Evolutionary conservation across 2,797 vertebrate species (phyloP), one percentile per base, ranked within the genome.

Genomic region (Spondyliosoma cantharus): DNA sequence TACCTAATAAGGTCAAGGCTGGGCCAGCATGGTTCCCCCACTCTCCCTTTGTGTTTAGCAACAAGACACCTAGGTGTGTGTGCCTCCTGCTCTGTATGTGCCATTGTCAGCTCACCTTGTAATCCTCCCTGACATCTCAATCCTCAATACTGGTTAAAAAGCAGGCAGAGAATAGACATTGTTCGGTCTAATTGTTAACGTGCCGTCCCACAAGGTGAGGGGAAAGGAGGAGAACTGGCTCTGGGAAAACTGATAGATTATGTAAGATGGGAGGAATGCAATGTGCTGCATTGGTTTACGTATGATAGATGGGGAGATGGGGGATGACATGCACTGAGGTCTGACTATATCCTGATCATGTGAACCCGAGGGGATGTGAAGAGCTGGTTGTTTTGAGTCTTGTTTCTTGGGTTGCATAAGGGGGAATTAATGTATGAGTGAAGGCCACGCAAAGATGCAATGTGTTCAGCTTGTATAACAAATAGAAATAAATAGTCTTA

Each of bases 51-150:
- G 74, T 83, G 78, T 64, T 71, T 16, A 45, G 87, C 87, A 87
- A 87, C 73, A 78, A 74, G 77, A 88, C 77, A 89, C 86, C 73
- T 22, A 78, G 76, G 82, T 87, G 76, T 84, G 29, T 32, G 73
- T 57, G 67, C 77, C 64, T 78, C 59, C 37, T 54, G 66, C 65
- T 87, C 67, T 79, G 69, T 84, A 17, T 45, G 46, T 68, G 60
- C 71, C 76, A 86, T 86, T 90, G 83, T 86, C 72, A 74, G 49
- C 69, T 80, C 69, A 79, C 73, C 79, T 85, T 77, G 74, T 90
- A 91, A 91, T 89, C 83, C 24, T 76, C 46, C 57, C 61, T 75
- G 45, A 86, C 71, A 75, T 87, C 62, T 87, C 77, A 82, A 76
- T 89, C 67, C 75, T 65, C 53, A 64, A 37, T 45, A 75, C 68